Evolutionary conservation across 1,140 invertebrate genomes (phyloP).

Genomic region (Bombus waltoni): DNA sequence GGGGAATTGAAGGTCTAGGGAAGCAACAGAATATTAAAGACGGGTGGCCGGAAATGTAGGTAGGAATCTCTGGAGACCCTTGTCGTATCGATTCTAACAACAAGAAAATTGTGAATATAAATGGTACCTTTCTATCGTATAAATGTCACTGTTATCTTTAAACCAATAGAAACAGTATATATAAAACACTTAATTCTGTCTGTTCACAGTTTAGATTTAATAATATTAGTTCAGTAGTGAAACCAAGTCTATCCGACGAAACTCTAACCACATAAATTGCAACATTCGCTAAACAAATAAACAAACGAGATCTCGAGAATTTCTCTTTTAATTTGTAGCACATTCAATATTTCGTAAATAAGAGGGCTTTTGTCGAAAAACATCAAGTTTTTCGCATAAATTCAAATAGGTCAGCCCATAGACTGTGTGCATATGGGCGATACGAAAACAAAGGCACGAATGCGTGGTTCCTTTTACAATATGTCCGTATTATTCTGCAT

Average conservation of each 20-base stretch:
- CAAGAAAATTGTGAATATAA: not conserved
- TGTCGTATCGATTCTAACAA: not conserved
- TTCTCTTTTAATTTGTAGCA: not conserved
- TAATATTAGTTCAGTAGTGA: no score
- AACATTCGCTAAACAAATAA: not conserved
- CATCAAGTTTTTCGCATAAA: not conserved
- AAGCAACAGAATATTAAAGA: slow-evolving; percentile 1
- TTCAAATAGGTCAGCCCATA: slow-evolving; percentile 2
- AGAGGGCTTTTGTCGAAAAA: not conserved
- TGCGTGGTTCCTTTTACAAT: not conserved
- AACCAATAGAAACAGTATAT: not conserved
- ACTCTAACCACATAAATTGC: not conserved
- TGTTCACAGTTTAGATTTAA: no score
- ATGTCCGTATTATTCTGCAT: slow-evolving; percentile 10
- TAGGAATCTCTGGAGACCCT: not conserved
- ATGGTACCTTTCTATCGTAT: not conserved
- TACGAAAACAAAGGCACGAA: not conserved
- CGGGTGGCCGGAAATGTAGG: not conserved
- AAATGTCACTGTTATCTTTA: not conserved
- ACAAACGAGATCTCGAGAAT: not conserved
- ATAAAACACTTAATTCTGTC: no score
- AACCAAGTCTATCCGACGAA: not conserved
- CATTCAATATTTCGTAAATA: not conserved
- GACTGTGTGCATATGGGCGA: not conserved
- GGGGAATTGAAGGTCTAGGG: not conserved